Evolutionary conservation across 2,113 vertebrate species (phyloP).

Genomic region (Zosterops lateralis): DNA sequence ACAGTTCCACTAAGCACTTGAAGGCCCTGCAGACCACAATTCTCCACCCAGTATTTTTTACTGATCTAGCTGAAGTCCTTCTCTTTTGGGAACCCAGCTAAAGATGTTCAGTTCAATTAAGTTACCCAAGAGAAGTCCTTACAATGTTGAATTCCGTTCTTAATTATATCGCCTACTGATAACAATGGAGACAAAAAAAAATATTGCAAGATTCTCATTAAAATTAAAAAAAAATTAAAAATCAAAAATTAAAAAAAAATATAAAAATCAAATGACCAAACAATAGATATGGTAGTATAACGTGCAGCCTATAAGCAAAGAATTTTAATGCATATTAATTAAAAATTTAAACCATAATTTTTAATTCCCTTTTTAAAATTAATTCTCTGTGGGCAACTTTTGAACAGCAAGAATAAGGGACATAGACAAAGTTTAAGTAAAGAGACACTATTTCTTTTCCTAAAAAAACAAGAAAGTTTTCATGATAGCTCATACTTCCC

Average conservation of each 20-base stretch:
- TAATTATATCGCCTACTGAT: not conserved
- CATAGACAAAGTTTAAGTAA: not conserved
- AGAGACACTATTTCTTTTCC: not conserved
- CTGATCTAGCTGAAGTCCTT: not conserved
- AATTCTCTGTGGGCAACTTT: not conserved
- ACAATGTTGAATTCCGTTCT: not conserved
- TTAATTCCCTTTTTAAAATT: not conserved
- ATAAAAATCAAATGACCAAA: not conserved
- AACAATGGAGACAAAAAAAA: not conserved
- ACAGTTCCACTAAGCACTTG: not conserved
- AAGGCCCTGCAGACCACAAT: not conserved
- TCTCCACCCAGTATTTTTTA: not conserved
- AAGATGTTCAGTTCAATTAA: not conserved
- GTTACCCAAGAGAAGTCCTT: not conserved
- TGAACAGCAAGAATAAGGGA: not conserved
- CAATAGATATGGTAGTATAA: not conserved
- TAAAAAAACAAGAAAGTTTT: not conserved
- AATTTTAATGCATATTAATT: not conserved
- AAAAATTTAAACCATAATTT: not conserved
- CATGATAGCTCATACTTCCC: not conserved
- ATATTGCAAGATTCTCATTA: not conserved
- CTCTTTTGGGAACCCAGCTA: not conserved
- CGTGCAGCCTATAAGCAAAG: not conserved
- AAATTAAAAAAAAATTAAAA: not conserved
- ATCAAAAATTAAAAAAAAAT: too few species aligned